These are phyloP conservation scores for Entelurus aequoreus DNA, from an alignment of 2,113 vertebrate genomes.

Conservation along the genomic window DNA sequence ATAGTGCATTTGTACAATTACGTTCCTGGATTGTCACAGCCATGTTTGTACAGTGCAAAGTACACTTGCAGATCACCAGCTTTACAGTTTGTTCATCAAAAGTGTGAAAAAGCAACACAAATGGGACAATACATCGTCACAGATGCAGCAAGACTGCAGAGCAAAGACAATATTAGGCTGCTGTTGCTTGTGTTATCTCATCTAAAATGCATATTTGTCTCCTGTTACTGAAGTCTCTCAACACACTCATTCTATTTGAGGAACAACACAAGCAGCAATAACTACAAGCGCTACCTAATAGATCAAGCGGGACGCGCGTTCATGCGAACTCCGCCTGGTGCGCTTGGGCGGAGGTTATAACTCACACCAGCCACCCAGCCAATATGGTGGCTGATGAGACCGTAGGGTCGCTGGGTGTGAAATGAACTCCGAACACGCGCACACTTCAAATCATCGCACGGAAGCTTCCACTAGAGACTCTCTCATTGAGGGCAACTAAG, in stretches of 20 bases:
- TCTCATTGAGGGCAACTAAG: constrained; percentile 48
- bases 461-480: constrained; percentile 31
- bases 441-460: constrained; percentile 31
- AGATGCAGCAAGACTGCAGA: neutral
- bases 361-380: constrained; percentile 38
- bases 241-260: no score
- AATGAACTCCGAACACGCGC: constrained; percentile 23
- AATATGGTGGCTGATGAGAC: constrained; percentile 37
- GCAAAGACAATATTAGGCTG: constrained; percentile 14
- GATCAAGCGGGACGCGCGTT: neutral
- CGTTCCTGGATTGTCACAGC: no score
- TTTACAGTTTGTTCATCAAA: no score
- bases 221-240: constrained; percentile 23
- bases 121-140: no score
- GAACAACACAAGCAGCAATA: neutral
- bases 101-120: no score
- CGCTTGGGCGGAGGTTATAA: constrained; percentile 13
- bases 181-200: constrained; percentile 23
- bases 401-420: constrained; percentile 41
- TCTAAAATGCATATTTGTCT: constrained; percentile 40
- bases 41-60: no score
- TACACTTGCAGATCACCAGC: no score
- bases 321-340: neutral
- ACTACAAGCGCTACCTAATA: constrained; percentile 8
- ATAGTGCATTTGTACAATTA: no score